Base-by-base conservation (phyloP, 2,888 invertebrate species). In the Dinocampus coccinellae region DNA sequence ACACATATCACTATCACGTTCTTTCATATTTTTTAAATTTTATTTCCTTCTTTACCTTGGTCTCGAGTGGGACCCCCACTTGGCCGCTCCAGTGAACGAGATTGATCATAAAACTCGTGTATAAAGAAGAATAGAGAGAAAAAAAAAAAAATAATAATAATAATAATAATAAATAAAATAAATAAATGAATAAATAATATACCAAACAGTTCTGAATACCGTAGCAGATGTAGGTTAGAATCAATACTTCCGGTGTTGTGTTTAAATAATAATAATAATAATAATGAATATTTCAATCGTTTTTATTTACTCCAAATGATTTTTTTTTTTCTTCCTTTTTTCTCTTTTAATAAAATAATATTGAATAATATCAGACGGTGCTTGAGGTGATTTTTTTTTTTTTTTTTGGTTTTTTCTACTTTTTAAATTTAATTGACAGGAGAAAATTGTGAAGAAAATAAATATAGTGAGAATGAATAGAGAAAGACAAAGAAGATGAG, bases 401-500 rank as follows among this genome's bases (percentile, higher is more conserved):
- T 26, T 11, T n/a, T 47, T 47, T 6, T 10, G 1, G 29, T 29
- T 3, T 4, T 9, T 36, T 10, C 26, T 26, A n/a, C 10, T 36
- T 36, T 36, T 9, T 20, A 47, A 3, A 16, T 7, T n/a, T 16
- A 47, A 13, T 42, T n/a, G 42, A 39, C 13, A 20, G 16, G 2
- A n/a, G 7, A n/a, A 47, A 47, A 47, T 16, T 1, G 7, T 20
- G 20, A 16, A 47, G 16, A 16, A 47, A 47, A 20, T n/a, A 13
- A 61, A 52, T 63, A 33, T 47, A 66, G 22, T 22, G 34, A 36
- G 29, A 26, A 13, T 10, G n/a, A 26, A 58, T 42, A 26, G 24
- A 29, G 57, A 39, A 58, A 11, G n/a, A 70, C 47, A 53, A 67
- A 62, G 39, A 70, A 58, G n/a, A n/a, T n/a, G n/a, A n/a, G 62